Percentiles rank a stretch among this genome's conserved stretches.
Conservation (phyloP, 2,113 vertebrate species). For the Podarcis raffonei region DNA sequence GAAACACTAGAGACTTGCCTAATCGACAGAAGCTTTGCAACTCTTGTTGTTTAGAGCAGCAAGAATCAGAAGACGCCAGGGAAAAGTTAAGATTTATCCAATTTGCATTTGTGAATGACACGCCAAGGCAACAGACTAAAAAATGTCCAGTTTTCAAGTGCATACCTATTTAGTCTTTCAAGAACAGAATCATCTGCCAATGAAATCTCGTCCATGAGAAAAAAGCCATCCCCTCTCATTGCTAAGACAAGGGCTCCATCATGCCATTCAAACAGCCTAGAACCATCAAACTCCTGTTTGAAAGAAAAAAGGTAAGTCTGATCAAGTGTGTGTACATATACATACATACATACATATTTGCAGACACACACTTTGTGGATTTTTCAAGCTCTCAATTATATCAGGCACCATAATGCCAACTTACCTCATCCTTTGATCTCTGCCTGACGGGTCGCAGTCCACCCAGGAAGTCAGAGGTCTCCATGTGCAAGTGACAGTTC, state of each 20-base stretch:
- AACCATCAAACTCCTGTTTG: constrained; percentile 78
- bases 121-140: background rate
- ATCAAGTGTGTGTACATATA: background rate
- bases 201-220: constrained; percentile 97
- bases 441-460: constrained; percentile 90
- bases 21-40: background rate
- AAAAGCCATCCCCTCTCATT: constrained; percentile 90
- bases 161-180: constrained; percentile 96
- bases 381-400: background rate
- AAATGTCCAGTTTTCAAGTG: background rate
- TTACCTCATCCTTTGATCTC: constrained; percentile 78
- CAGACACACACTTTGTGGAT: background rate
- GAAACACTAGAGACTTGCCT: background rate
- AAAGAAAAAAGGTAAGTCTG: background rate
- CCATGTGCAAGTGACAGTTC: constrained; percentile 97
- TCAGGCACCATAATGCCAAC: background rate
- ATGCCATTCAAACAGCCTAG: constrained; percentile 91
- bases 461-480: constrained; percentile 95
- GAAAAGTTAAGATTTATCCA: background rate
- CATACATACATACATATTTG: too few species aligned
- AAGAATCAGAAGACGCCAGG: background rate
- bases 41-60: background rate
- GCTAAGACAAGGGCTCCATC: constrained; percentile 94
- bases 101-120: background rate
- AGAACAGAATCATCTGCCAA: constrained; percentile 96